phyloP scores from a whole-genome alignment of 1,140 invertebrate genomes.

The Drosophila ogumai region DNA sequence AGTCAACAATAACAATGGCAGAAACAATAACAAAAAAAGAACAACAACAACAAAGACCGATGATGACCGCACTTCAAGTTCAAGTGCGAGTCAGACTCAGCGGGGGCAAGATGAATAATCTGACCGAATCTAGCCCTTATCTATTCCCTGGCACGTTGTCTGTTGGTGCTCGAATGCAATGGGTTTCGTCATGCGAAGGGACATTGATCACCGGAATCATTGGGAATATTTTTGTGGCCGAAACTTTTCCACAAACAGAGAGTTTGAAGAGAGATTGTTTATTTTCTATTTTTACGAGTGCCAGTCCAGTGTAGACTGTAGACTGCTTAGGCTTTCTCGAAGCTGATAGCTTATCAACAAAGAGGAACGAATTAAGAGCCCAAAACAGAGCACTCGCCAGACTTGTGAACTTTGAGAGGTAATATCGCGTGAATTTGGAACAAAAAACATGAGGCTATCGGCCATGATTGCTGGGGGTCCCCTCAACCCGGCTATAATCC shows the following conservation, averaged over 20 bases:
- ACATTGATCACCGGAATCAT: slow-evolving; percentile 20
- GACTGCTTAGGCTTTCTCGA: slow-evolving; percentile 19
- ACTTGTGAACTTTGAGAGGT: slow-evolving; percentile 30
- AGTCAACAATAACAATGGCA: slow-evolving; percentile 60
- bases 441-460: slow-evolving; percentile 5
- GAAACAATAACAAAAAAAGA: slow-evolving; percentile 52
- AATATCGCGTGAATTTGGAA: slow-evolving; percentile 45
- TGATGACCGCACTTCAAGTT: slow-evolving; percentile 52
- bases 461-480: slow-evolving; percentile 16
- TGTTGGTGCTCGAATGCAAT: slow-evolving; percentile 35
- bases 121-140: slow-evolving; percentile 29
- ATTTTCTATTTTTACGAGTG: slow-evolving; percentile 35
- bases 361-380: slow-evolving; percentile 1
- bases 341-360: slow-evolving; percentile 39
- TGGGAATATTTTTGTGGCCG: slow-evolving; percentile 34
- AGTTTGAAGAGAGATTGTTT: slow-evolving; percentile 11
- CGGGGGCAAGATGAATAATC: slow-evolving; percentile 17
- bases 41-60: slow-evolving; percentile 3
- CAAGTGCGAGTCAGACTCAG: slow-evolving; percentile 46
- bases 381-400: slow-evolving; percentile 41
- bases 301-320: slow-evolving; percentile 11
- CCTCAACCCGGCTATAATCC: background rate
- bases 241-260: slow-evolving; percentile 58
- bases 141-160: slow-evolving; percentile 52
- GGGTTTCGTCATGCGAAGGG: slow-evolving; percentile 3